Evolutionary conservation across 2,797 vertebrate species (phyloP).

Genomic region (Acanthurus tractus): DNA sequence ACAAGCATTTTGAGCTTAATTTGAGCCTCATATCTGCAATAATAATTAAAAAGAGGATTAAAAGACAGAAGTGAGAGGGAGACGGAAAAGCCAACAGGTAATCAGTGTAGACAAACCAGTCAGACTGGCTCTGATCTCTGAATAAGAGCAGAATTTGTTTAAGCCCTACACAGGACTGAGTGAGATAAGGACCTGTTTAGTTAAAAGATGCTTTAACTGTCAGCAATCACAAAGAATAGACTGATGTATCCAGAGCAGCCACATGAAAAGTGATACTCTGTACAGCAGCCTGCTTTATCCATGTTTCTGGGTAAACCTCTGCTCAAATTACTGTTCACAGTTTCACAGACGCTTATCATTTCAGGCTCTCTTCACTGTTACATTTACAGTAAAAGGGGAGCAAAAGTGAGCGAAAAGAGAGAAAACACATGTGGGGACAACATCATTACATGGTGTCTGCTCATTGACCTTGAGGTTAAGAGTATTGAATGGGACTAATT

Average conservation of each 20-base stretch:
- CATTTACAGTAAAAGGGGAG: slow-evolving; percentile 59
- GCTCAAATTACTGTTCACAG: slow-evolving; percentile 59
- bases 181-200: slow-evolving; percentile 57
- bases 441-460: slow-evolving; percentile 82
- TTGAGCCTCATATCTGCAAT: slow-evolving; percentile 87
- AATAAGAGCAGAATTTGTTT: slow-evolving; percentile 54
- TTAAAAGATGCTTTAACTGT: slow-evolving; percentile 68
- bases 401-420: slow-evolving; percentile 46
- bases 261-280: slow-evolving; percentile 58
- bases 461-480: slow-evolving; percentile 84
- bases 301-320: slow-evolving; percentile 68
- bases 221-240: slow-evolving; percentile 50
- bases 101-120: slow-evolving; percentile 78
- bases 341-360: slow-evolving; percentile 58
- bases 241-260: slow-evolving; percentile 55
- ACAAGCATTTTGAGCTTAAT: slow-evolving; percentile 96
- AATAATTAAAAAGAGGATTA: slow-evolving; percentile 88
- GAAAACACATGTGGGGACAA: slow-evolving; percentile 71
- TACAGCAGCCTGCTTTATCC: slow-evolving; percentile 51
- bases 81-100: slow-evolving; percentile 83
- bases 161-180: slow-evolving; percentile 42
- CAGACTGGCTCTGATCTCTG: slow-evolving; percentile 65
- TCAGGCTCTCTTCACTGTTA: slow-evolving; percentile 45
- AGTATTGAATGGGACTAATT: slow-evolving; percentile 83
- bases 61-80: slow-evolving; percentile 84